Evolutionary conservation across 2,888 invertebrate genomes (phyloP).

Genomic region (Drosophila meridiana): DNA sequence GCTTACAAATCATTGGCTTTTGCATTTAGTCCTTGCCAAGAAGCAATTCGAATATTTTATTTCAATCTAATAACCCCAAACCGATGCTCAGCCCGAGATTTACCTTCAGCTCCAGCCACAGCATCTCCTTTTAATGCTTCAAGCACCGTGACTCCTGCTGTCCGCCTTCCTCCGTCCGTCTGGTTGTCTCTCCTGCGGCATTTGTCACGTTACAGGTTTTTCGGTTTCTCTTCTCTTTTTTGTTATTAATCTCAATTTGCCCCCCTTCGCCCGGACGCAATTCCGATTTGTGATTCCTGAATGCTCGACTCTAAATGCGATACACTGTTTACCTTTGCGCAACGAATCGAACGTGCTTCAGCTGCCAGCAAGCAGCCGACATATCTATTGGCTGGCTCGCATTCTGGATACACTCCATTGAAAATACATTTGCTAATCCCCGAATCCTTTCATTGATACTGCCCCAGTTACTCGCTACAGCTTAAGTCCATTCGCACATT

Average conservation of each 20-base stretch:
- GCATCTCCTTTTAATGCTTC: slow-evolving; percentile 6
- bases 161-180: background rate
- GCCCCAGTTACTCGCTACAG: background rate
- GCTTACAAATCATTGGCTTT: slow-evolving; percentile 72
- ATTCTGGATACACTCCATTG: slow-evolving; percentile 52
- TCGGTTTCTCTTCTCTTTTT: slow-evolving; percentile 38
- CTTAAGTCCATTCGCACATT: slow-evolving; percentile 18
- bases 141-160: slow-evolving; percentile 4
- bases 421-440: slow-evolving; percentile 43
- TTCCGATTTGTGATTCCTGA: slow-evolving; percentile 31
- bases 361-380: slow-evolving; percentile 28
- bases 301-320: slow-evolving; percentile 23
- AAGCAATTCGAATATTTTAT: slow-evolving; percentile 66
- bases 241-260: slow-evolving; percentile 75
- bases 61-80: slow-evolving; percentile 65
- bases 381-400: slow-evolving; percentile 30
- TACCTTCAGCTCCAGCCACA: slow-evolving; percentile 15
- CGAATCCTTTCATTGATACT: slow-evolving; percentile 41
- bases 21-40: slow-evolving; percentile 61
- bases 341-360: slow-evolving; percentile 48
- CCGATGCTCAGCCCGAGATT: slow-evolving; percentile 28
- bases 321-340: slow-evolving; percentile 52
- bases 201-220: slow-evolving; percentile 72
- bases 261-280: slow-evolving; percentile 39
- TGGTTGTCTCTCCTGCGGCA: slow-evolving; percentile 46